A percentile compares a stretch with the other conserved stretches of the same genome.
Conservation (phyloP, 2,888 invertebrate genomes). For the Drosophila picticornis region DNA sequence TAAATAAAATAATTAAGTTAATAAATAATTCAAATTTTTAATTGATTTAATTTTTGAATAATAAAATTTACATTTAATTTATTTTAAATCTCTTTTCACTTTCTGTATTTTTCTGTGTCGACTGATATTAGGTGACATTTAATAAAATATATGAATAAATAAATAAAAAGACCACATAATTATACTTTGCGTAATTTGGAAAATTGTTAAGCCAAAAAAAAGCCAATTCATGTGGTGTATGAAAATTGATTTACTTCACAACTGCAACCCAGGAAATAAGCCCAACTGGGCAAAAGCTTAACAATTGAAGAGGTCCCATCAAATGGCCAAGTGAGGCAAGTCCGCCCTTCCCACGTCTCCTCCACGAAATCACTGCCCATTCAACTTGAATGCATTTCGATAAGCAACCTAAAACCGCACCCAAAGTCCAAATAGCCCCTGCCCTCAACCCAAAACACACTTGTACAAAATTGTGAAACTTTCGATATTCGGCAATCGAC, state of each 20-base stretch:
- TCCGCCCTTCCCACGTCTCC: neutral
- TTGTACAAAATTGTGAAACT: slow-evolving; percentile 23
- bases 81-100: neutral
- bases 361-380: slow-evolving; percentile 59
- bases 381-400: slow-evolving; percentile 71
- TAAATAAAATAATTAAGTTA: neutral
- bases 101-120: neutral
- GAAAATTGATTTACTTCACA: slow-evolving; percentile 46
- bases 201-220: slow-evolving; percentile 59
- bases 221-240: slow-evolving; percentile 44
- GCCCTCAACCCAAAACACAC: neutral
- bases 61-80: neutral
- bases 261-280: slow-evolving; percentile 27
- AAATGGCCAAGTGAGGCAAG: slow-evolving; percentile 36
- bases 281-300: slow-evolving; percentile 47
- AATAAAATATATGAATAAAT: neutral
- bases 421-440: neutral
- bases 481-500: slow-evolving; percentile 64
- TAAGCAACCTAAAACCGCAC: slow-evolving; percentile 27
- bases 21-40: neutral
- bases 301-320: slow-evolving; percentile 51
- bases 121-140: neutral
- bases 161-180: slow-evolving; percentile 18
- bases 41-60: slow-evolving; percentile 14
- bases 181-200: slow-evolving; percentile 56